Base-by-base conservation (phyloP, 2,113 vertebrate genomes). In the Paramisgurnus dabryanus region DNA sequence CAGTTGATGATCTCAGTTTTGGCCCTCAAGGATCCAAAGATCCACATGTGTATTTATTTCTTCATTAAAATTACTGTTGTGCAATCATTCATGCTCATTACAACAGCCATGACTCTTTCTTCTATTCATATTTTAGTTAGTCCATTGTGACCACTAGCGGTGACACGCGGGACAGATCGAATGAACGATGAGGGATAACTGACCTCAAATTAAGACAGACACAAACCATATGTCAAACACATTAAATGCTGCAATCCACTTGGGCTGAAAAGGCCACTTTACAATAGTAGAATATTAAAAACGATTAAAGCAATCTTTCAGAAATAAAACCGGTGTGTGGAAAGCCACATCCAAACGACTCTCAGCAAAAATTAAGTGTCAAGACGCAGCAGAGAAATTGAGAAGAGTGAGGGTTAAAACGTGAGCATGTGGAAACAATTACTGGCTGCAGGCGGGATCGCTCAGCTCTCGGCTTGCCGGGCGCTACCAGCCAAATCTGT, bases 391-490 rank as follows among this genome's bases (percentile, higher is more conserved):
- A 66, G 18, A 69, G 60, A 79, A 50, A 72, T 76, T 41, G 79
- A 65, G 65, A 71, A 61, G 71, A 57, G 43, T 53, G 65, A 79
- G 41, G 60, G 27, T 9, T 58, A 72, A 87, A 90, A 89, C 70
- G 61, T 91, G 88, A 91, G 72, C 91, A 91, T 87, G 84, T 92
- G 91, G 90, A 91, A 91, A 83, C 86, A 84, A 90, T 92, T 91
- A 90, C 49, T 79, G 67, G 77, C 74, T 82, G 86, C 87, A 85
- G 88, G 86, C 85, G 13, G 80, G 68, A 80, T 69, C 68, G 12
- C 49, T 85, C 84, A 69, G 58, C 78, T 68, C 73, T 74, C 86
- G 83, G 88, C 80, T 90, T 87, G 86, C 88, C 78, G 77, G 63
- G 71, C 85, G 80, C 65, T 63, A 71, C 66, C 64, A 81, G 22